Conservation (phyloP, 1,140 invertebrate species). For the Saxidomus purpurata region DNA sequence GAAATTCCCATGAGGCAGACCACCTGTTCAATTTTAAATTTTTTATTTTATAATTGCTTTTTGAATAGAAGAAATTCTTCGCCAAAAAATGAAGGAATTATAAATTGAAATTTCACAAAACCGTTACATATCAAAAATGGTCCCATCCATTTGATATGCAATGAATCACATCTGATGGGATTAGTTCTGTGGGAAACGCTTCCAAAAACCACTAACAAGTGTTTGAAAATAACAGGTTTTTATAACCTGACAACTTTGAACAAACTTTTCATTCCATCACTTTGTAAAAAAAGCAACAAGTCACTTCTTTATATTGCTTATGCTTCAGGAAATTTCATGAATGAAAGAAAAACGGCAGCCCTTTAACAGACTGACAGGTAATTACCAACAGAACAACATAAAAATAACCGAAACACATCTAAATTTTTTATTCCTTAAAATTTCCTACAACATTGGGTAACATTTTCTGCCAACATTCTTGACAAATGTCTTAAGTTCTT, state of each 20-base stretch:
- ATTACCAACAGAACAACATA: not conserved
- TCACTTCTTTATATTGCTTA: not conserved
- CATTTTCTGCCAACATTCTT: no score
- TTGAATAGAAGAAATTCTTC: not conserved
- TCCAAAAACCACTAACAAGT: not conserved
- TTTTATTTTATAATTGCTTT: constrained; percentile 17
- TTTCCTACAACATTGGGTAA: not conserved
- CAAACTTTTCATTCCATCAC: constrained; percentile 27
- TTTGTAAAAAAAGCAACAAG: not conserved
- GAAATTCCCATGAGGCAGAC: not conserved
- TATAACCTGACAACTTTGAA: constrained; percentile 27
- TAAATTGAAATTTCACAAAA: constrained; percentile 35
- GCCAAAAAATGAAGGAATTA: not conserved
- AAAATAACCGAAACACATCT: not conserved
- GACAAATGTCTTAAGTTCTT: no score
- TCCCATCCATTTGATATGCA: constrained; percentile 40
- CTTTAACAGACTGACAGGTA: not conserved
- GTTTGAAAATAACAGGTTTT: constrained; percentile 25
- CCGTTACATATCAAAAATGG: constrained; percentile 24
- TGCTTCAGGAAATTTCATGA: not conserved
- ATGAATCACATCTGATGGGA: constrained; percentile 45
- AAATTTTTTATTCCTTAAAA: not conserved
- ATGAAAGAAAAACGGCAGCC: not conserved
- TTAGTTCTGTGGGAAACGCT: constrained; percentile 42
- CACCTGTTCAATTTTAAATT: constrained; percentile 12